phyloP scores from a whole-genome alignment of 2,113 vertebrate species.

The Oncorhynchus clarkii region DNA sequence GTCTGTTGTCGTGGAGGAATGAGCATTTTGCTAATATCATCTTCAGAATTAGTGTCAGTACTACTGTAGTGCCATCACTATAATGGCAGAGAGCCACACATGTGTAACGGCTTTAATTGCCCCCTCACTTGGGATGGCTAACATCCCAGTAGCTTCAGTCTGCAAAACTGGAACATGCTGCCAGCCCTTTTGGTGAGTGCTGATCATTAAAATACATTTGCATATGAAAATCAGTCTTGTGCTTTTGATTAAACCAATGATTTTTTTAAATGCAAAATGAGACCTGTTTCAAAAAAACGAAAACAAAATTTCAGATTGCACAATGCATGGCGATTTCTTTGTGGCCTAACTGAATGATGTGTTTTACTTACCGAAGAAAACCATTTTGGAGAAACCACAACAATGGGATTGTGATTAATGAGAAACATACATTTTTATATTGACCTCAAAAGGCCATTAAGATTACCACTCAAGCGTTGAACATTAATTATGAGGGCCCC shows the following conservation, averaged over 20 bases:
- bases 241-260: background rate
- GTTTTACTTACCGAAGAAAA: constrained; percentile 25
- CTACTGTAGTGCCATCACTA: background rate
- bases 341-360: constrained; percentile 19
- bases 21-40: constrained; percentile 2
- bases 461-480: constrained; percentile 68
- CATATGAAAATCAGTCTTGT: background rate
- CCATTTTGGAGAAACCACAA: constrained; percentile 43
- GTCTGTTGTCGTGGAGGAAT: constrained; percentile 6
- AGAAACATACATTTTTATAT: constrained; percentile 68
- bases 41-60: background rate
- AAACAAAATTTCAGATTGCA: background rate
- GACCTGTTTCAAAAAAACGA: background rate
- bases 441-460: constrained; percentile 74
- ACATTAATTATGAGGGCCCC: constrained; percentile 69
- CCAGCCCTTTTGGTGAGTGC: too few relatives aligned
- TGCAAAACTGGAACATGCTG: constrained; percentile 12
- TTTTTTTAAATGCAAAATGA: background rate
- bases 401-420: constrained; percentile 68
- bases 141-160: background rate
- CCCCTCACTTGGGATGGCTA: constrained; percentile 15
- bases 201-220: background rate
- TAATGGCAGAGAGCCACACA: background rate
- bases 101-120: constrained; percentile 19
- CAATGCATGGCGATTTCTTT: constrained; percentile 14